Base-by-base conservation (phyloP, 2,113 vertebrate species). In the Pachypanchax playfairii region DNA sequence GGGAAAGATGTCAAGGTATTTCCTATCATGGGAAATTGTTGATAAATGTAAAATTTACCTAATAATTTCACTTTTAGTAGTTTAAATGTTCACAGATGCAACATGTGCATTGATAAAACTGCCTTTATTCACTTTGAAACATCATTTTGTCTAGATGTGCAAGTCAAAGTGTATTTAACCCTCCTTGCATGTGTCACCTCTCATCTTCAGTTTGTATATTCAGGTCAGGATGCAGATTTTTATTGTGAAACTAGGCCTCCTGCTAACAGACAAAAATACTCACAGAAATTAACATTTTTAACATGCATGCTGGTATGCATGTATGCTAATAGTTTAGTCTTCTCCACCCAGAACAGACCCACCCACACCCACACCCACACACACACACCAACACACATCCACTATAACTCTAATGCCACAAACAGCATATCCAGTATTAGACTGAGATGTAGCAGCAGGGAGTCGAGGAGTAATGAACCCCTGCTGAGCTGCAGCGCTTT, bases 371-470 rank as follows among this genome's bases (percentile, higher is more conserved):
- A 41, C 38, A 41, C 29, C 7, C 29, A 41, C 38, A 41, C 38
- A 41, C 38, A 41, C 5, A 7, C 38, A 41, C 38, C n/a, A 15
- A 64, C 6, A 43, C 57, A 62, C 46, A 73, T 0, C 2, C 52
- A 66, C 53, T 42, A 28, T 48, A 31, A 61, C 25, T 14, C 41
- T 43, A 71, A 33, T 20, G 22, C 21, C 22, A 41, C 63, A 79
- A 81, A 85, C 49, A 51, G 74, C 63, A 69, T 65, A 71, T 72
- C 68, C 48, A 51, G 66, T 70, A 57, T 61, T 64, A 60, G 64
- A 75, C 63, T 65, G 51, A 56, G 28, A 60, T 36, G 43, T 22
- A 73, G 33, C 83, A 82, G 68, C 53, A 31, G 78, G 78, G 73
- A 66, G 76, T 75, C 9, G 1, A 57, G 60, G 57, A 42, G 36